phyloP scores from a whole-genome alignment of 2,113 vertebrate species.

The Eudyptes chrysolophus region DNA sequence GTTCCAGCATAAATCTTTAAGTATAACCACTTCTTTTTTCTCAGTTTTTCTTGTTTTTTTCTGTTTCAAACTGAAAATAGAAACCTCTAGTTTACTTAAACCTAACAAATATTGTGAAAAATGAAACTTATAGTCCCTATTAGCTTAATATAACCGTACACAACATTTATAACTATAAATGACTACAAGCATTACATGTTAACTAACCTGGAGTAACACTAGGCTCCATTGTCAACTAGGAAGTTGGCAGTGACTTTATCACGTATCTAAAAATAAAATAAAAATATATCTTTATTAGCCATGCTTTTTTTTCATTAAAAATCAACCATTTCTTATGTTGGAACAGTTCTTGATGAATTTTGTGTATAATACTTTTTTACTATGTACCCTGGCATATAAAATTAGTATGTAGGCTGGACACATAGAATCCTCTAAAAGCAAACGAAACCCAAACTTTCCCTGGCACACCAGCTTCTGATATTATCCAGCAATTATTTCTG shows the following conservation, averaged over 20 bases:
- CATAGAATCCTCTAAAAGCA: neutral
- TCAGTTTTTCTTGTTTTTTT: neutral
- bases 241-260: neutral
- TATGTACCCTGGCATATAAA: neutral
- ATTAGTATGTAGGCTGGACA: neutral
- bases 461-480: neutral
- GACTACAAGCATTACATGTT: neutral
- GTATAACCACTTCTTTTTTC: neutral
- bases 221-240: neutral
- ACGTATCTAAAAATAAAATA: neutral
- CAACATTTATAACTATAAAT: neutral
- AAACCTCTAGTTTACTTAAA: neutral
- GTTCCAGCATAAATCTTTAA: neutral
- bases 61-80: neutral
- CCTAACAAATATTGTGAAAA: neutral
- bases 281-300: neutral
- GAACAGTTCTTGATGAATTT: neutral
- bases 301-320: neutral
- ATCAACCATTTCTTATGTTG: neutral
- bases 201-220: neutral
- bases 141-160: neutral
- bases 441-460: neutral
- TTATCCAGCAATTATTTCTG: constrained; percentile 25
- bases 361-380: neutral
- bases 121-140: neutral